A percentile compares a stretch with the other conserved stretches of the same genome.
phyloP scores from a whole-genome alignment of 64 coral and sea anemone species.

The Montipora capricornis region DNA sequence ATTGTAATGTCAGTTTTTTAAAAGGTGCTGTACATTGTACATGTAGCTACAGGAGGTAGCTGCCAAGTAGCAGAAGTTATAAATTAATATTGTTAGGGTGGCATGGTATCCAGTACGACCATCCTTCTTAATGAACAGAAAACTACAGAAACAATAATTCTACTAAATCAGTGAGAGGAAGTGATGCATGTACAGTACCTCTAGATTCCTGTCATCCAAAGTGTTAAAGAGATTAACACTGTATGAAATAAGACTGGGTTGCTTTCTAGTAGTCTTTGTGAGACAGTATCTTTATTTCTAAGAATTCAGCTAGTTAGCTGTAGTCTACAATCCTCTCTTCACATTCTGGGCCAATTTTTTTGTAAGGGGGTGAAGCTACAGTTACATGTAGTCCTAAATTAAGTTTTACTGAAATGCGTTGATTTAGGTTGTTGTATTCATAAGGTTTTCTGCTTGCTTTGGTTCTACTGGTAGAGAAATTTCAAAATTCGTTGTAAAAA shows the following conservation, averaged over 20 bases:
- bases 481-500: no score
- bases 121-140: not conserved
- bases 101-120: not conserved
- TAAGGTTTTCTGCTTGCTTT: no score
- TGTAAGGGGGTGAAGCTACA: no score
- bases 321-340: no score
- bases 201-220: not conserved
- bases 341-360: no score
- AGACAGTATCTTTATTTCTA: not conserved
- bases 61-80: not conserved
- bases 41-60: not conserved
- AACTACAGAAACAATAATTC: not conserved
- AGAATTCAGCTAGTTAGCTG: not conserved
- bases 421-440: no score
- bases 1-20: not conserved
- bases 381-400: no score
- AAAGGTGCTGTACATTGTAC: not conserved
- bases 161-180: not conserved
- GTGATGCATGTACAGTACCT: no score
- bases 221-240: not conserved
- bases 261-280: conserved; percentile 1
- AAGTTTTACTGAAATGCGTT: no score
- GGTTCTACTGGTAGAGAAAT: no score
- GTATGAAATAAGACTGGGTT: not conserved
- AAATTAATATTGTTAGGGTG: not conserved